Base-by-base conservation (phyloP, 1,140 invertebrate genomes). In the Panonychus citri region DNA sequence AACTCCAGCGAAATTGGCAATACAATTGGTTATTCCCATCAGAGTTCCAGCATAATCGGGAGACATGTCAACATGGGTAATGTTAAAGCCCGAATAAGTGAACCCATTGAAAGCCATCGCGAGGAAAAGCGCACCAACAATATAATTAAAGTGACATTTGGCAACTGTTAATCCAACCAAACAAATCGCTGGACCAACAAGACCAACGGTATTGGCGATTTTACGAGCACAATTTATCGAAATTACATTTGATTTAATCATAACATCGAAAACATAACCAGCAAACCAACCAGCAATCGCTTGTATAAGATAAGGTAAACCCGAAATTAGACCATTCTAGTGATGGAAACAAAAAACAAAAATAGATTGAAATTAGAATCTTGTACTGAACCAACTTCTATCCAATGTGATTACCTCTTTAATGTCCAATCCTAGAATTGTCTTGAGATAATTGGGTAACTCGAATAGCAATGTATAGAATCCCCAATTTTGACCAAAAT, bases 391-490 rank as follows among this genome's bases (percentile, higher is more conserved):
- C n/a, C n/a, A n/a, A n/a, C n/a, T n/a, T n/a, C n/a, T n/a, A n/a
- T n/a, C n/a, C n/a, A n/a, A n/a, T n/a, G n/a, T n/a, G n/a, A n/a
- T n/a, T n/a, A 86, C 84, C 69, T 80, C 73, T 70, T 88, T 83
- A 60, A 94, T 85, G 64, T 88, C 77, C 64, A 82, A 90, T 62
- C 82, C 74, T 10, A 95, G 73, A 53, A 94, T 83, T 64, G 82
- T 78, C 64, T 87, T 83, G 78, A 95, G 83, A 69, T 90, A 97
- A 0, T 83, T 89, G 10, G 91, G 91, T 55, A 96, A 73, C 65
- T 90, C 84, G 67, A 88, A 88, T 53, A 94, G 77, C 46, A 95
- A 79, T 3, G 85, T 93, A 71, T 94, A 94, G 71, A 89, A 93
- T 1, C 86, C 84, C 73, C 89, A 96, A 57, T 94, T 89, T 58